Conservation (phyloP, 2,797 vertebrate species). For the Acipenser ruthenus region DNA sequence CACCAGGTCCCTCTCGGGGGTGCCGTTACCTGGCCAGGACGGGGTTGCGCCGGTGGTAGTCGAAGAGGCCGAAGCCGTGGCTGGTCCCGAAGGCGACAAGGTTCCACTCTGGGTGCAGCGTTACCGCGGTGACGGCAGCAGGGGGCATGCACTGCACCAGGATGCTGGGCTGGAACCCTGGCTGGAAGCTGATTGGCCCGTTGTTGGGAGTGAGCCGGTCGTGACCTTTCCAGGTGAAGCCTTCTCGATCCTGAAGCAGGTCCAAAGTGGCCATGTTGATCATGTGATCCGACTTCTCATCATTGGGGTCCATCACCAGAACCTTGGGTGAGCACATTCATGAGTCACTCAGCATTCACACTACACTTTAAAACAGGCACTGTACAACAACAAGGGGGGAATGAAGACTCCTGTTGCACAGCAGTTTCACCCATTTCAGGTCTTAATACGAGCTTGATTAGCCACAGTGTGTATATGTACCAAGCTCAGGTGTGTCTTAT, state of each 20-base stretch:
- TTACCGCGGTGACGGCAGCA: constrained; percentile 79
- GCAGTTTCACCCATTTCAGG: no score
- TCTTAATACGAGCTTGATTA: no score
- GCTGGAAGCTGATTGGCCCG: constrained; percentile 64
- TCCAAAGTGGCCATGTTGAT: constrained; percentile 78
- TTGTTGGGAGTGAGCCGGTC: constrained; percentile 75
- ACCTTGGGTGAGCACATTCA: constrained; percentile 54
- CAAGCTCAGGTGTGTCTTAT: no score
- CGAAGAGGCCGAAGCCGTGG: constrained; percentile 90
- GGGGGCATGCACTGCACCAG: constrained; percentile 91
- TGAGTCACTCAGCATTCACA: no score
- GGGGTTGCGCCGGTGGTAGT: constrained; percentile 75
- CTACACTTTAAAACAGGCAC: no score
- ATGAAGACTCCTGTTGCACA: no score
- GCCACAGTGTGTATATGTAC: no score
- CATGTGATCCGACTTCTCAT: constrained; percentile 67
- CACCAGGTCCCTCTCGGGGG: no score
- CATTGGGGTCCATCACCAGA: constrained; percentile 78
- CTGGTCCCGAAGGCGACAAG: constrained; percentile 91
- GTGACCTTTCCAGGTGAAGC: constrained; percentile 97
- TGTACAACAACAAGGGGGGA: no score
- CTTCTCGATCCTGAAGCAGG: constrained; percentile 87
- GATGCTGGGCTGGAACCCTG: constrained; percentile 81
- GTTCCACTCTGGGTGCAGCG: constrained; percentile 90
- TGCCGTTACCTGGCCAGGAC: constrained; percentile 79